Base-by-base conservation (phyloP, 2,113 vertebrate genomes). In the Scomber japonicus region DNA sequence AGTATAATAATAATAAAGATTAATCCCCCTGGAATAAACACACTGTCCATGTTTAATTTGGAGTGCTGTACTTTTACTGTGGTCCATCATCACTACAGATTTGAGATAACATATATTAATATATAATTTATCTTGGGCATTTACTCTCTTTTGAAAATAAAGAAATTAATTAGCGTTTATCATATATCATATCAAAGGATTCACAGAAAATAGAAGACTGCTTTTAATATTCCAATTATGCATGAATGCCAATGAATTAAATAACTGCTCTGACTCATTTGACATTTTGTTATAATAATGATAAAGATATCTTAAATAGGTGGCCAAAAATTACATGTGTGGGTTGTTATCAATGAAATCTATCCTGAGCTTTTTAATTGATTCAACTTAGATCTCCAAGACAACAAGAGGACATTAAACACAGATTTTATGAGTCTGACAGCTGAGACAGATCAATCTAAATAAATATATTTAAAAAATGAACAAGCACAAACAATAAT, bases 361-460 rank as follows among this genome's bases (percentile, higher is more conserved):
- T 90, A 94, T 94, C 95, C 94, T 95, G 94, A 95, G 94, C 92
- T 90, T 90, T 93, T 93, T 72, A 91, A 92, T 84, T 81, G 69
- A 90, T 79, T 87, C 6, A 87, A 81, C 77, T 84, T 83, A 75
- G 60, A 81, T 80, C 60, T 83, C 31, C 71, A 71, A 72, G 68
- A 89, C 79, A 81, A 77, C 71, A 88, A 14, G 11, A 73, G 75
- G 82, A 89, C 87, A 78, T 70, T 51, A 45, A 74, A 78, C 64
- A 83, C 21, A 74, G 9, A 73, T 21, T 55, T 69, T 50, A 71
- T 79, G 65, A 63, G 55, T 66, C 53, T 54, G 80, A 90, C 62
- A 80, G 72, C 82, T 66, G 71, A 82, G 30, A 75, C 19, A 54
- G 53, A 60, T 40, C 17, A 82, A 82, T 68, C 30, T 12, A 77